Conservation (phyloP, 2,888 invertebrate genomes). For the Cistogaster globosa region DNA sequence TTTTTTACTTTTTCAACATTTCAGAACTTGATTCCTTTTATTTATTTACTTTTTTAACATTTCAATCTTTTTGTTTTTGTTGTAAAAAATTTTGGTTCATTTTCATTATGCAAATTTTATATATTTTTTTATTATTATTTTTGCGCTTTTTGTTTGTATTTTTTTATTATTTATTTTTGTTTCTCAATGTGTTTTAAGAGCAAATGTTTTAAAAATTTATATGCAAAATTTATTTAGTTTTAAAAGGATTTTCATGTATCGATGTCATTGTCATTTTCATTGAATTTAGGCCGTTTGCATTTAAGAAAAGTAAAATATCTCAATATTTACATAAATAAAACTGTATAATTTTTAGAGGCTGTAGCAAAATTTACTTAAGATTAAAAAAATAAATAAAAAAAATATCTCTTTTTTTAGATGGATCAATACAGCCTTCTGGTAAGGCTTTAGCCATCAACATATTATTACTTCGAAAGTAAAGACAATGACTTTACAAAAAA, state of each 20-base stretch:
- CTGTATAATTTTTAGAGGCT: too few relatives aligned
- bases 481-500: too few relatives aligned
- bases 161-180: too few relatives aligned
- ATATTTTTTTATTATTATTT: background rate
- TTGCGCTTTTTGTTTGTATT: background rate
- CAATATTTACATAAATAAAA: too few relatives aligned
- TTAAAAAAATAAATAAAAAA: too few relatives aligned
- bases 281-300: constrained; percentile 43
- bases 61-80: background rate
- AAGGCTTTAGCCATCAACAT: too few relatives aligned
- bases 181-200: constrained; percentile 26
- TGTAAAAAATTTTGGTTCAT: background rate
- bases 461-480: too few relatives aligned
- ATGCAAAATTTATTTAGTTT: constrained; percentile 68
- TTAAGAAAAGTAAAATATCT: background rate
- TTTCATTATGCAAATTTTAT: background rate
- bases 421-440: too few relatives aligned
- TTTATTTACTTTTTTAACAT: background rate
- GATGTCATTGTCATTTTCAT: constrained; percentile 25
- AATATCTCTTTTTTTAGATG: too few relatives aligned
- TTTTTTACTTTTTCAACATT: background rate
- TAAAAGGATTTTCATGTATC: constrained; percentile 66
- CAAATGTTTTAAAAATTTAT: constrained; percentile 58
- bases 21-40: background rate
- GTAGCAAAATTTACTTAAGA: too few relatives aligned